A percentile compares a stretch with the other conserved stretches of the same genome.
These are phyloP conservation scores for Odontomyia ornata DNA, from an alignment of 2,888 invertebrate genomes.

Conservation along the genomic window DNA sequence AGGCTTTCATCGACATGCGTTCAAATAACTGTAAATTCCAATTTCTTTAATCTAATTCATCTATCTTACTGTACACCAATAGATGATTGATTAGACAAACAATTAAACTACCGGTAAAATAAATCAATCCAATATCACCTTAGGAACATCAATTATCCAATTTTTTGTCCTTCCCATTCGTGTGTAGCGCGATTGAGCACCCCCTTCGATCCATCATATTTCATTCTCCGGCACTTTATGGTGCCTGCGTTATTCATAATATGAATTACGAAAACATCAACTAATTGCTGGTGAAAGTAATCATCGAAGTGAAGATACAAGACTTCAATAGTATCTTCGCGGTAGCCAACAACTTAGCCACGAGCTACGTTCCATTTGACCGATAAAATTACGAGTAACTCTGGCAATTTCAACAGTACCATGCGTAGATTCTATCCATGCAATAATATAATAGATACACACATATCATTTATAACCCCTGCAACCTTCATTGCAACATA, in stretches of 20 bases:
- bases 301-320: not conserved
- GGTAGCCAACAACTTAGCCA: not conserved
- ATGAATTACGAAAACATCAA: constrained; percentile 8
- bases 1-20: too few species aligned
- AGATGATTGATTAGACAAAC: too few species aligned
- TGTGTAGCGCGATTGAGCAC: too few species aligned
- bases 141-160: too few species aligned
- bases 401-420: not conserved
- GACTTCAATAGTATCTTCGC: too few species aligned
- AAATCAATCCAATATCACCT: too few species aligned
- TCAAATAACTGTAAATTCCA: too few species aligned
- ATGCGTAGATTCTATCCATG: not conserved
- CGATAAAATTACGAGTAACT: constrained; percentile 14
- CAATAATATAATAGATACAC: not conserved
- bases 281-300: constrained; percentile 12
- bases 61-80: too few species aligned
- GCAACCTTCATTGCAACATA: not conserved
- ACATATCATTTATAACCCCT: not conserved
- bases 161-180: too few species aligned
- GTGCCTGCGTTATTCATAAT: not conserved
- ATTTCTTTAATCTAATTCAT: too few species aligned
- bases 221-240: not conserved
- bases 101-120: too few species aligned
- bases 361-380: constrained; percentile 18
- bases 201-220: too few species aligned